Evolutionary conservation across 2,113 vertebrate species (phyloP).

Genomic region (Catharus fuscescens): DNA sequence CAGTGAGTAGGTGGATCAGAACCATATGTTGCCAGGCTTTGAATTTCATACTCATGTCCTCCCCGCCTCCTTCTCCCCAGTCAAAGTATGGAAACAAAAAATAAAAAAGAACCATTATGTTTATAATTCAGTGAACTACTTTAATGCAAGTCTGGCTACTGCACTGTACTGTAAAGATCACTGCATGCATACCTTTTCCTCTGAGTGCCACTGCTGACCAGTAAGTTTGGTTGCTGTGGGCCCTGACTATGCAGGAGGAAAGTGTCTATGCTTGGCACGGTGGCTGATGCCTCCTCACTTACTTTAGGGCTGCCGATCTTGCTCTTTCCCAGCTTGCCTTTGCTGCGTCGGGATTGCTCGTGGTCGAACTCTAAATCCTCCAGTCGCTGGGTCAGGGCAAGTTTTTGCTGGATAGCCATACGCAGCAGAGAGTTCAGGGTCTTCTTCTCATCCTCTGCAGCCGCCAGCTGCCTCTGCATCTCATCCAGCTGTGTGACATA

Average conservation of each 20-base stretch:
- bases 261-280: conserved; percentile 81
- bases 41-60: conserved; percentile 25
- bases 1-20: conserved; percentile 43
- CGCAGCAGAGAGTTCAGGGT: conserved; percentile 95
- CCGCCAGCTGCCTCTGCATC: conserved; percentile 98
- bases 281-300: conserved; percentile 84
- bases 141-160: conserved; percentile 72
- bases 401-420: conserved; percentile 99
- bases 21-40: conserved; percentile 48
- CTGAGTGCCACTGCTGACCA: conserved; percentile 81
- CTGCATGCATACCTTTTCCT: conserved; percentile 83
- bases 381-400: conserved; percentile 94
- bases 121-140: conserved; percentile 59
- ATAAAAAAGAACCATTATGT: not conserved
- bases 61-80: conserved; percentile 47
- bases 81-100: not conserved
- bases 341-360: conserved; percentile 91
- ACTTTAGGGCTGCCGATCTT: conserved; percentile 97
- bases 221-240: conserved; percentile 78
- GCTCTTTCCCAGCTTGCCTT: conserved; percentile 90
- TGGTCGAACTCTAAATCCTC: conserved; percentile 99
- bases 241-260: conserved; percentile 81
- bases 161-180: conserved; percentile 75
- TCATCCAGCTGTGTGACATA: conserved; percentile 96
- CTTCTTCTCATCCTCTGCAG: conserved; percentile 98